A percentile compares a stretch with the other conserved stretches of the same genome.
phyloP scores from a whole-genome alignment of 2,797 vertebrate species.

The Aphelocoma californica region DNA sequence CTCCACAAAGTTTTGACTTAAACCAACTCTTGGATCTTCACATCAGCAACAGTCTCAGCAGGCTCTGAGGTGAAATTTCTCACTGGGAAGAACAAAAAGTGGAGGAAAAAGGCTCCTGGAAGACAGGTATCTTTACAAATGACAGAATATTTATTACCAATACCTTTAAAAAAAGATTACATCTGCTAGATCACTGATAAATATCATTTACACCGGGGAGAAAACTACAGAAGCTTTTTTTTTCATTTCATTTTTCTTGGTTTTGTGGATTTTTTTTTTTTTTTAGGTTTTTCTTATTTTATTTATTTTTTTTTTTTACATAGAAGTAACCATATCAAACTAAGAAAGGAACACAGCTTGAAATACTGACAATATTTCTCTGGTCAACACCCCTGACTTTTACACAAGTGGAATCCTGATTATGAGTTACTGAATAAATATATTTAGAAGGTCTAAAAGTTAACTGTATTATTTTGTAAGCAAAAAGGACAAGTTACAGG shows the following conservation, averaged over 20 bases:
- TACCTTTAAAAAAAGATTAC: slow-evolving; percentile 82
- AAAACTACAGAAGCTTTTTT: slow-evolving; percentile 70
- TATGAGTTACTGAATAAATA: slow-evolving; percentile 72
- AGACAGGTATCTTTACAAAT: slow-evolving; percentile 80
- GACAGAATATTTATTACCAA: slow-evolving; percentile 84
- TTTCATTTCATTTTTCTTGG: slow-evolving; percentile 63
- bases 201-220: slow-evolving; percentile 77
- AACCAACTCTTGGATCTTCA: neutral
- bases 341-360: slow-evolving; percentile 77
- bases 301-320: slow-evolving; percentile 65
- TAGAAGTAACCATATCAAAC: slow-evolving; percentile 77
- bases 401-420: slow-evolving; percentile 75
- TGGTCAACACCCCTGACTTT: slow-evolving; percentile 71
- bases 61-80: neutral
- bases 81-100: neutral
- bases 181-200: slow-evolving; percentile 77
- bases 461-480: slow-evolving; percentile 65
- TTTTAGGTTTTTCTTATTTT: neutral
- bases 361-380: slow-evolving; percentile 79
- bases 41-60: neutral
- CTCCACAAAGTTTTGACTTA: neutral
- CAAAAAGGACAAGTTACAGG: slow-evolving; percentile 70
- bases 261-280: slow-evolving; percentile 57
- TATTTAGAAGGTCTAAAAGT: slow-evolving; percentile 69
- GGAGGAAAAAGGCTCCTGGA: slow-evolving; percentile 65